Conservation (phyloP, 92 coral and sea anemone species). For the Scolanthus callimorphus region DNA sequence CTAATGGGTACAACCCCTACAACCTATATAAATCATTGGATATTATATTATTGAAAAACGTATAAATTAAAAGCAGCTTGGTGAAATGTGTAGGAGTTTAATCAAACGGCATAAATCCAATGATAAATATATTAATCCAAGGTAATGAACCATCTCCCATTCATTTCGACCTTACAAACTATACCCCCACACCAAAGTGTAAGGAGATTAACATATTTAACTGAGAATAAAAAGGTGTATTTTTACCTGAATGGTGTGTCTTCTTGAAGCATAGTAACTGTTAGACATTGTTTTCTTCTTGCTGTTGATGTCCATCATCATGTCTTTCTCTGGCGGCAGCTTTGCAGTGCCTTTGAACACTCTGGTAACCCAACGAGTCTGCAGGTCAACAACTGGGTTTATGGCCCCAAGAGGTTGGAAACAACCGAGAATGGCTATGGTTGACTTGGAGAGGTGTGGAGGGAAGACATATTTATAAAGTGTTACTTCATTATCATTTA, state of each 20-base stretch:
- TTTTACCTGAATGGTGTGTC: slow-evolving; percentile 67
- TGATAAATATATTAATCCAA: no score
- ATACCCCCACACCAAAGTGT: no score
- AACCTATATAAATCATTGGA: no score
- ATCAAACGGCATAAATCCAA: no score
- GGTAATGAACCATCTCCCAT: no score
- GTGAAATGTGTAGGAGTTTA: no score
- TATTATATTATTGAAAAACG: no score
- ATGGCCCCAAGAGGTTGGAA: slow-evolving; percentile 44
- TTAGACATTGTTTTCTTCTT: slow-evolving; percentile 1
- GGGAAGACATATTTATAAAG: slow-evolving; percentile 79
- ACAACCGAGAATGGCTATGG: slow-evolving; percentile 74
- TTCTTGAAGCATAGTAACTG: slow-evolving; percentile 45
- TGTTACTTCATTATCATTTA: slow-evolving; percentile 30
- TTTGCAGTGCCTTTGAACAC: slow-evolving; percentile 54
- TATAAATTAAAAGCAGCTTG: no score
- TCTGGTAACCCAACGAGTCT: slow-evolving; percentile 73
- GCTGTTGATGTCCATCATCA: slow-evolving; percentile 41
- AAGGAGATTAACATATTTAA: no score
- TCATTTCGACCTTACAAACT: no score
- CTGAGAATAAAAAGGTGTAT: no score
- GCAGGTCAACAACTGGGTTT: slow-evolving; percentile 58
- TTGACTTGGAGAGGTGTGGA: slow-evolving; percentile 29
- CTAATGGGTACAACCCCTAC: no score
- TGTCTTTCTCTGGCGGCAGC: slow-evolving; percentile 52